These are phyloP conservation scores for Minunthozetes semirufus DNA, from an alignment of 2,888 invertebrate species.

Conservation along the genomic window DNA sequence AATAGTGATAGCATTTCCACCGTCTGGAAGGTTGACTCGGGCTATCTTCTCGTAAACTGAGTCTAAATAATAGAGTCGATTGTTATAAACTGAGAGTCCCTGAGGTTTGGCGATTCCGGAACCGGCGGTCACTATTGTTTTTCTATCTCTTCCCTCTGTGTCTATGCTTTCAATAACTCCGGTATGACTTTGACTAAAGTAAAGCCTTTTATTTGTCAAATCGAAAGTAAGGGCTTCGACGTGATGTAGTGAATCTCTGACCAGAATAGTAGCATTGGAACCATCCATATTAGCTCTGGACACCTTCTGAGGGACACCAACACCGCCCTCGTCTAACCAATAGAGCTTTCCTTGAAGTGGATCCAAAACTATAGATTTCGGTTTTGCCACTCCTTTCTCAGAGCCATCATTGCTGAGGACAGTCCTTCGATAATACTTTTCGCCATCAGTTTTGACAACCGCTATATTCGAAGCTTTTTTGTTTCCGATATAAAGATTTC, in stretches of 20 bases:
- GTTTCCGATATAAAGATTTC: constrained; percentile 89
- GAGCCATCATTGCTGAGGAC: constrained; percentile 84
- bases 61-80: constrained; percentile 76
- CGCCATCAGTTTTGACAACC: constrained; percentile 57
- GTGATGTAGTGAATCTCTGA: constrained; percentile 59
- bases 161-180: constrained; percentile 47
- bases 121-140: constrained; percentile 58
- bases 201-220: constrained; percentile 67
- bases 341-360: constrained; percentile 88
- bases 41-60: constrained; percentile 81
- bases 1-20: constrained; percentile 73
- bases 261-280: constrained; percentile 64
- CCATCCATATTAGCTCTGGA: constrained; percentile 85
- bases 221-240: constrained; percentile 73
- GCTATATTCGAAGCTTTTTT: constrained; percentile 82
- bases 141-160: constrained; percentile 60
- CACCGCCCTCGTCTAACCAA: constrained; percentile 94
- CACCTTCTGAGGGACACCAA: constrained; percentile 78
- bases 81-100: constrained; percentile 72
- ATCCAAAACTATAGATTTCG: constrained; percentile 78
- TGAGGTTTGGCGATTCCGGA: constrained; percentile 70
- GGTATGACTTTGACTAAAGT: constrained; percentile 62
- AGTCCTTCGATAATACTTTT: constrained; percentile 61
- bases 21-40: constrained; percentile 70
- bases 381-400: constrained; percentile 73